Base-by-base conservation (phyloP, 2,888 invertebrate genomes). In the Clusia tigrina region DNA sequence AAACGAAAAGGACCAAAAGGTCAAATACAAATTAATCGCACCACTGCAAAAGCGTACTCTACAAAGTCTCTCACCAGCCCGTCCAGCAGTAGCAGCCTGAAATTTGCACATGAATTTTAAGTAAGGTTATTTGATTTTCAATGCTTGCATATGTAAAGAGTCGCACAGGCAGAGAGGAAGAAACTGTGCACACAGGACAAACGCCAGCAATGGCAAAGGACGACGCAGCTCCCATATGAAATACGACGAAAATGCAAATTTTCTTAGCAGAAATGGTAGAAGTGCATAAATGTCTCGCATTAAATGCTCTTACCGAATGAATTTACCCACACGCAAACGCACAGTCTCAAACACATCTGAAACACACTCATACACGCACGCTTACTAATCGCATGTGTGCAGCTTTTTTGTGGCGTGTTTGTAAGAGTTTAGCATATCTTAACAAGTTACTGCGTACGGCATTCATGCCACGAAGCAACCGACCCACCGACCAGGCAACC, bases 261-360 rank as follows among this genome's bases (percentile, higher is more conserved):
- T 5, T 32, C 32, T 20, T 53, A 20, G n/a, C 20, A 12, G 32
- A 59, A 60, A 60, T 60, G 26, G 20, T 58, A 64, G 67, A 68
- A 74, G 69, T 69, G 74, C 73, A 74, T 70, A 71, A 74, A 69
- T 67, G 70, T 68, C 70, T 69, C 60, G 48, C 48, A 48, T 48
- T 48, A 70, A 66, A 69, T 66, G 69, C 57, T 67, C 67, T 67
- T 65, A 67, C 67, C 70, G 66, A 69, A 68, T 65, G 66, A 61
- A 71, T 67, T 54, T 38, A 20, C 42, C 42, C 12, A 10, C 42
- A 38, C 59, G 32, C 57, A 62, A 37, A 56, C 26, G 17, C 26
- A 52, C 52, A 2, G 23, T 52, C 59, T 26, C 58, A 46, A 10
- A 51, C 65, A 55, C 65, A 42, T 54, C 20, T n/a, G n/a, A n/a